Evolutionary conservation across 37 sponge, comb jelly and placozoan species (phyloP).

Genomic region (Ianthella basta): DNA sequence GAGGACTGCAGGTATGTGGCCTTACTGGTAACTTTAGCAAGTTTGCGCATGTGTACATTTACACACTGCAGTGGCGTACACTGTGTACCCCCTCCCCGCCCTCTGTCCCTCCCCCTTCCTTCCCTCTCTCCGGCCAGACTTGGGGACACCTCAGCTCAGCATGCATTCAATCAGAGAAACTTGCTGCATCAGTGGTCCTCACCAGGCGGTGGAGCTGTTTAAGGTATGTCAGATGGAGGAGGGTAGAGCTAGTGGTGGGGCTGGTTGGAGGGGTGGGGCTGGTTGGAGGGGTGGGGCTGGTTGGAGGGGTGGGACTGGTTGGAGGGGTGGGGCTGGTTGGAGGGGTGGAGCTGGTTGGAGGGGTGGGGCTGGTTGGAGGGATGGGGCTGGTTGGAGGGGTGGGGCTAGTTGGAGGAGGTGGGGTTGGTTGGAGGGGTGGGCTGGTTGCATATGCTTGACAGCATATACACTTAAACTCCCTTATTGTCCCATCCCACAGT

Average conservation of each 20-base stretch:
- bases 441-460: not conserved
- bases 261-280: not conserved
- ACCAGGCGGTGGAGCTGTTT: slow-evolving; percentile 70
- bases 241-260: not conserved
- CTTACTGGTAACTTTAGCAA: not conserved
- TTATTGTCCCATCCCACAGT: not conserved
- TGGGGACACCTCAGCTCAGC: slow-evolving; percentile 90
- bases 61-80: not conserved
- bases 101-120: not conserved
- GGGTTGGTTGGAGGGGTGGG: not conserved
- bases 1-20: slow-evolving; percentile 73
- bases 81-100: not conserved
- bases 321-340: not conserved
- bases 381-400: not conserved
- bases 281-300: not conserved
- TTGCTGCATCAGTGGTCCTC: slow-evolving; percentile 81
- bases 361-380: not conserved
- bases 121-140: slow-evolving; percentile 40
- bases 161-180: slow-evolving; percentile 98
- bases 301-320: slow-evolving; percentile 1
- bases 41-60: not conserved
- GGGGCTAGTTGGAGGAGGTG: not conserved
- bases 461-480: not conserved
- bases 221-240: slow-evolving; percentile 44
- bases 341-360: not conserved